Percentiles rank a stretch among this genome's conserved stretches.
Conservation (phyloP, 2,113 vertebrate species). For the Sula dactylatra region DNA sequence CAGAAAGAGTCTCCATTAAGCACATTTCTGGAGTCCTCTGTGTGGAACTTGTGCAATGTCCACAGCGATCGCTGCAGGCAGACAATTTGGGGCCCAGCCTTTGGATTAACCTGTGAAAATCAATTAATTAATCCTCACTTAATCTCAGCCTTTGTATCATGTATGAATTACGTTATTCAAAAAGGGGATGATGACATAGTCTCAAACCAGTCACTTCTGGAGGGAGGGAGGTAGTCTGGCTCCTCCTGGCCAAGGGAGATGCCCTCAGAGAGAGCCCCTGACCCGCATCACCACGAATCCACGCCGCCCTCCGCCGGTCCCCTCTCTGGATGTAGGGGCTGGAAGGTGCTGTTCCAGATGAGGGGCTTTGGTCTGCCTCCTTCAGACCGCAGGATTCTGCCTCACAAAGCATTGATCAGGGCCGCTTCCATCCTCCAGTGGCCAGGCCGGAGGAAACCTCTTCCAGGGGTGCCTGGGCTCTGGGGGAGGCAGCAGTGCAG, state of each 20-base stretch:
- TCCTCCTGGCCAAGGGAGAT: not conserved
- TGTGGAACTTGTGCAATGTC: not conserved
- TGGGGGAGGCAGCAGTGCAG: accelerated
- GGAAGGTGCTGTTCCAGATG: not conserved
- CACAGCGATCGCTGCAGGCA: not conserved
- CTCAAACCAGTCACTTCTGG: not conserved
- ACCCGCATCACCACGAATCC: accelerated
- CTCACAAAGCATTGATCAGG: accelerated
- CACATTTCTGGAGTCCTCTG: not conserved
- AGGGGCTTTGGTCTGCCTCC: not conserved
- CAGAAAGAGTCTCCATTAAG: not conserved
- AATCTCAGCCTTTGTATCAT: not conserved
- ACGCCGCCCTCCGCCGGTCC: accelerated
- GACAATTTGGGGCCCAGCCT: not conserved
- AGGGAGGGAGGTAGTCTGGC: not conserved
- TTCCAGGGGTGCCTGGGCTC: not conserved
- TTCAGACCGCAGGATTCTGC: accelerated
- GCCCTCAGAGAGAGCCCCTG: not conserved
- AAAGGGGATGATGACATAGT: not conserved
- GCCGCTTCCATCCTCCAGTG: not conserved
- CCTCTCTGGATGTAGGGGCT: not conserved
- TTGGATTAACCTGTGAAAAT: not conserved
- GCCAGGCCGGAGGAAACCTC: not conserved
- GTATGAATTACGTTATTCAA: not conserved
- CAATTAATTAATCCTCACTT: not conserved